phyloP scores from a whole-genome alignment of 2,797 vertebrate genomes.

The Lepidocolaptes lacrymiger region DNA sequence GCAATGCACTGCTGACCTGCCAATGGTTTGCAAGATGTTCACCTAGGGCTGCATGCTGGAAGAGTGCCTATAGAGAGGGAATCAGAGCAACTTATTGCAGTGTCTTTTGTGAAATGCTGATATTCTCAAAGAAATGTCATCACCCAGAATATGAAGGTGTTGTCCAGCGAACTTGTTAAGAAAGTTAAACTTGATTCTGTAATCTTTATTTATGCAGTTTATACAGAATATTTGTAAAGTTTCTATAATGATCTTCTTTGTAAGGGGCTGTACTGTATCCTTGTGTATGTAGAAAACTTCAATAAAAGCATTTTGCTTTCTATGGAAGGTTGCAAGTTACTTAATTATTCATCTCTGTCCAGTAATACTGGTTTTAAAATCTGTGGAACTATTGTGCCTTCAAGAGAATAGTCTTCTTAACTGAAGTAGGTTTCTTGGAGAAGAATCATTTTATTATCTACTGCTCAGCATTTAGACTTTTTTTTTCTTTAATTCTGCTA shows the following conservation, averaged over 20 bases:
- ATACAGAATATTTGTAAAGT: neutral
- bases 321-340: neutral
- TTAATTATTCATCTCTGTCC: neutral
- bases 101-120: neutral
- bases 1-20: neutral
- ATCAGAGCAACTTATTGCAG: neutral
- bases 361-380: neutral
- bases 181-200: neutral
- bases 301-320: neutral
- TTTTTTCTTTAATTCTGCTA: neutral
- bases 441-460: neutral
- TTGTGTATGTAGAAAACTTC: neutral
- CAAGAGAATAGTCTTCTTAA: neutral
- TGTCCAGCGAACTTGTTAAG: neutral
- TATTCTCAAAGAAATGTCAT: neutral
- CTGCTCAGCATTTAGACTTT: neutral
- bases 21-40: neutral
- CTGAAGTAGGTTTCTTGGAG: neutral
- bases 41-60: accelerated
- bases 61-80: neutral
- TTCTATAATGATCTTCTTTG: neutral
- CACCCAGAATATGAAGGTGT: neutral
- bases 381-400: neutral
- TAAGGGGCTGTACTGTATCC: neutral
- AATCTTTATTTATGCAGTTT: neutral